These are phyloP conservation scores for Perca fluviatilis DNA, from an alignment of 2,113 vertebrate species.

Conservation along the genomic window DNA sequence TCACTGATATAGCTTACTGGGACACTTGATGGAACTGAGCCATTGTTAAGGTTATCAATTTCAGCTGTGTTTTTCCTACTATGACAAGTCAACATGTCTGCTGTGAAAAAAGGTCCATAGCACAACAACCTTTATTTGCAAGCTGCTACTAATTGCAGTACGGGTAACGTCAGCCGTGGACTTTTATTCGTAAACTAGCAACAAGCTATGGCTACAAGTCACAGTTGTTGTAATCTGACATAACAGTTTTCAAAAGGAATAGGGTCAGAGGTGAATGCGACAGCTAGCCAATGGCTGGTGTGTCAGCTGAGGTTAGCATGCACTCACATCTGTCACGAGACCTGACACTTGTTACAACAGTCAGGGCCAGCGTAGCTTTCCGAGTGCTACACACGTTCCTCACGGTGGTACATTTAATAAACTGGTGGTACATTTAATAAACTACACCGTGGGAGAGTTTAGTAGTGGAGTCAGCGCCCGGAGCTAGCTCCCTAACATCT, in stretches of 20 bases:
- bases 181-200: not conserved
- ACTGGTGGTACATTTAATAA: not conserved
- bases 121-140: not conserved
- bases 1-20: too few species aligned
- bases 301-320: slow-evolving; percentile 60
- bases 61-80: too few species aligned
- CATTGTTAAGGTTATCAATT: too few species aligned
- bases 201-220: not conserved
- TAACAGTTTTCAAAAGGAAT: not conserved
- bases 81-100: too few species aligned
- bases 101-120: not conserved
- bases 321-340: slow-evolving; percentile 70
- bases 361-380: not conserved
- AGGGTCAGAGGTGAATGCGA: slow-evolving; percentile 42
- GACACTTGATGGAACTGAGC: too few species aligned
- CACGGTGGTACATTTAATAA: not conserved
- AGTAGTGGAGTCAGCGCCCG: not conserved
- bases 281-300: slow-evolving; percentile 35
- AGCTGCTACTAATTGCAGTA: not conserved
- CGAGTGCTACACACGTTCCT: too few species aligned
- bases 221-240: not conserved
- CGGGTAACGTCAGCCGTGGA: too few species aligned
- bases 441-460: not conserved
- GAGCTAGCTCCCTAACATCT: slow-evolving; percentile 8
- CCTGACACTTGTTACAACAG: slow-evolving; percentile 44